Conservation (phyloP, 2,797 vertebrate species). For the Tachyglossus aculeatus region DNA sequence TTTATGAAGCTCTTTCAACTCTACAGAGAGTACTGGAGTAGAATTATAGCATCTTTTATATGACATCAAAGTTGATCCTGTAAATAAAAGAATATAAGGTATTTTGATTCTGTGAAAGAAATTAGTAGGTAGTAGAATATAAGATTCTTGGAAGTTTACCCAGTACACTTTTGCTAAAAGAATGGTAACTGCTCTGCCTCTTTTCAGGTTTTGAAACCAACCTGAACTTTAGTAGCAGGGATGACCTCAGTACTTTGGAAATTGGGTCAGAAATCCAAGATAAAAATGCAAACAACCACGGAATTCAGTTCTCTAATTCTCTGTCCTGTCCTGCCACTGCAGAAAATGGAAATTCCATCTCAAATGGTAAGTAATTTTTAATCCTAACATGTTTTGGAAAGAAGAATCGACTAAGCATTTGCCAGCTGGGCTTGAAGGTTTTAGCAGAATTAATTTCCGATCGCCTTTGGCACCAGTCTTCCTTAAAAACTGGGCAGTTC, state of each 20-base stretch:
- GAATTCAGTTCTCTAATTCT: conserved; percentile 67
- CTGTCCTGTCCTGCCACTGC: conserved; percentile 76
- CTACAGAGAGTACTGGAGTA: too few relatives aligned
- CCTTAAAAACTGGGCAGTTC: conserved; percentile 32
- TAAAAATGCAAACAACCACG: conserved; percentile 93
- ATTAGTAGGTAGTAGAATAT: too few relatives aligned
- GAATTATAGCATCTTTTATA: too few relatives aligned
- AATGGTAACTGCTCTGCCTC: conserved; percentile 31
- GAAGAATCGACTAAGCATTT: conserved; percentile 22
- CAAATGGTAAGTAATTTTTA: conserved; percentile 83
- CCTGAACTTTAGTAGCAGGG: conserved; percentile 86
- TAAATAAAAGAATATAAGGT: too few relatives aligned
- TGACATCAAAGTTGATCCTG: too few relatives aligned
- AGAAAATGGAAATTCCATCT: conserved; percentile 93
- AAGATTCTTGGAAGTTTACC: too few relatives aligned
- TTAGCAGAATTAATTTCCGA: conserved; percentile 15
- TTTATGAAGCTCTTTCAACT: too few relatives aligned
- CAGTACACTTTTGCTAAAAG: background rate
- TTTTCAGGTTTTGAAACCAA: conserved; percentile 89
- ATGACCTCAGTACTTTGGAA: conserved; percentile 78
- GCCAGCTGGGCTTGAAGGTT: conserved; percentile 17
- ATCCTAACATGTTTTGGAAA: conserved; percentile 31
- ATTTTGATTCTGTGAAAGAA: too few relatives aligned
- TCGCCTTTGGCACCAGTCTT: conserved; percentile 30
- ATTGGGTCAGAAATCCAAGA: conserved; percentile 85